Conservation (phyloP, 2,797 vertebrate species). For the Schizopygopsis malacanthus region DNA sequence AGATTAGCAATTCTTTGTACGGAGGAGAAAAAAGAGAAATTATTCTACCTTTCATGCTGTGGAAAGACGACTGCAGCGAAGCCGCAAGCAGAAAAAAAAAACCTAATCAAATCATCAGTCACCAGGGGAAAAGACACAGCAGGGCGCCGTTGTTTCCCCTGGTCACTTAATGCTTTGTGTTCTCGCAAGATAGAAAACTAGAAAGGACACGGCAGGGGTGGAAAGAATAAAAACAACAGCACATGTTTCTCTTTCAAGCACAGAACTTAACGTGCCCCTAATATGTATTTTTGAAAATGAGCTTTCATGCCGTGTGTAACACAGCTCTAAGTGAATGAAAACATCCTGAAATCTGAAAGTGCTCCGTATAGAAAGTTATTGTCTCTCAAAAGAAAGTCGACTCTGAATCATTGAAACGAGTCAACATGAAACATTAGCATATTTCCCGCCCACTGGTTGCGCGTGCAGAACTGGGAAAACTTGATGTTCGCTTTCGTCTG, state of each 20-base stretch:
- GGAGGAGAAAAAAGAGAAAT: neutral
- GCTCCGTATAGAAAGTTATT: too few species aligned
- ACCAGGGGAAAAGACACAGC: neutral
- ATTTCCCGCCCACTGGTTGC: too few species aligned
- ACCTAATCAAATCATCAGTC: constrained; percentile 36
- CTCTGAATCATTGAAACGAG: too few species aligned
- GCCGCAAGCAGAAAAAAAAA: constrained; percentile 21
- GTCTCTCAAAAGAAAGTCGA: too few species aligned
- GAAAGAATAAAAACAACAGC: neutral
- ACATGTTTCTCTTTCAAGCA: constrained; percentile 3
- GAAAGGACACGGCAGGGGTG: constrained; percentile 1
- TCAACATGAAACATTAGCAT: too few species aligned
- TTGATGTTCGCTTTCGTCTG: too few species aligned
- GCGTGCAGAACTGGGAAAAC: too few species aligned
- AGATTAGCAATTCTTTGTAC: constrained; percentile 9
- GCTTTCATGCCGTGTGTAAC: too few species aligned
- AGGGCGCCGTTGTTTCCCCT: neutral
- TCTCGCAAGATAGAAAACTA: constrained; percentile 22
- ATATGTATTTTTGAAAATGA: too few species aligned
- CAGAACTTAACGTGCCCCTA: too few species aligned
- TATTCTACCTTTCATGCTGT: constrained; percentile 23
- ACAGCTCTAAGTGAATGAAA: too few species aligned
- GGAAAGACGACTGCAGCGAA: neutral
- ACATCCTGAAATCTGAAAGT: too few species aligned
- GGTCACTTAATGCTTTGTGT: constrained; percentile 36